Base-by-base conservation (phyloP, 2,797 vertebrate species). In the Champsocephalus esox region DNA sequence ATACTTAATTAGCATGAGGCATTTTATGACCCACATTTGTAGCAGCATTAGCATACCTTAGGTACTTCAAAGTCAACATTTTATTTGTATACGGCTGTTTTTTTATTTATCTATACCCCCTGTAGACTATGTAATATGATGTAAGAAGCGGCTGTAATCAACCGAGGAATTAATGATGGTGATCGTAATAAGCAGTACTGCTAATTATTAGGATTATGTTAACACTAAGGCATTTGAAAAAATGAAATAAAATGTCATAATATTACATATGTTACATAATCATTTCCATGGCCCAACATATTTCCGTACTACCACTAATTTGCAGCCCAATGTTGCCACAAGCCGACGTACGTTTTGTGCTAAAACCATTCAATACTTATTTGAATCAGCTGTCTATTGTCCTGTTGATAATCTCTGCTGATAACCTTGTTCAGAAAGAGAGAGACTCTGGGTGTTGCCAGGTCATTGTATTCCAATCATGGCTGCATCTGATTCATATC, bases 391-490 rank as follows among this genome's bases (percentile, higher is more conserved):
- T 63, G 13, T 81, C 55, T 73, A 62, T 82, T 77, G 73, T 87
- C 68, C 83, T 61, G 67, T 69, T 58, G 84, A 92, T 89, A 59
- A 89, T 89, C 90, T 87, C 74, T 66, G 66, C 43, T 79, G 86
- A 92, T 91, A 89, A 90, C 83, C 84, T 90, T 87, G 86, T 86
- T 81, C 70, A 73, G 72, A 82, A 73, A 77, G 57, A 70, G 62
- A 72, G 49, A 73, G 28, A 64, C 34, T 48, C 19, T 12, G 51
- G 5, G 64, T 70, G 71, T 76, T 77, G 71, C 64, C 49, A 24
- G 79, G 71, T 84, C 82, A 80, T 90, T 91, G 80, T 87, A 81
- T 89, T 87, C 71, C 90, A 90, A 81, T 91, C 82, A 83, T 78
- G 79, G 79, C 75, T 69, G 57, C 69, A 67, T 83, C 86, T 82